Evolutionary conservation across 2,888 invertebrate species (phyloP), one percentile per base, ranked within the genome.

Genomic region (Pachymerium ferrugineum): DNA sequence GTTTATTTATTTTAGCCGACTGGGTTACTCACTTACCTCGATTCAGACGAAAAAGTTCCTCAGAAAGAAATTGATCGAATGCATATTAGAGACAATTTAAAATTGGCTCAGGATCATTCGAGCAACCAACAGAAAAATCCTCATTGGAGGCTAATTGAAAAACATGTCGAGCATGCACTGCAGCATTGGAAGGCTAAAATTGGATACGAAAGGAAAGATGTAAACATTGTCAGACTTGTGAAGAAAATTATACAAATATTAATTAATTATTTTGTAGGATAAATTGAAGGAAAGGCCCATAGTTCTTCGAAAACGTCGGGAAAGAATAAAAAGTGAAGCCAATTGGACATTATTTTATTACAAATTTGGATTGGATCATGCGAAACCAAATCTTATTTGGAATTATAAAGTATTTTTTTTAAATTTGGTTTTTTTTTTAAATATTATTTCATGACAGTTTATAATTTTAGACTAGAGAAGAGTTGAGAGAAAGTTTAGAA

Each of bases 361-460:
- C 83, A 92, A 94, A 84, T 99, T 99, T 84, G 89, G 89, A 80
- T 89, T 89, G 80, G 97, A 99, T 85, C 98, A 98, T 82, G 90
- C 93, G 74, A 87, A 94, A 82, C 94, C 98, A 0, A 97, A 98
- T 85, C 87, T 99, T 47, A 96, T 99, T 80, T 99, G 99, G 99
- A 99, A 99, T 83, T 96, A 96, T 81, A 97, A 96, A 83, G 93
- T 92, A 79, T 16, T 47, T 2, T 2, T 47, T 47, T 28, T 68
- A 10, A 70, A 70, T 70, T 14, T 70, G 5, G 16, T n/a, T 33
- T 2, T n/a, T 70, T 30, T 30, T 70, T 42, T 72, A 22, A 30
- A 72, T 19, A 5, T 71, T 12, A 33, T 22, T 5, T 12, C 10
- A 14, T 25, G 10, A 68, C 31, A 47, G 74, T 74, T 72, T 73